phyloP scores from a whole-genome alignment of 2,797 vertebrate genomes.

The Acridotheres tristis region DNA sequence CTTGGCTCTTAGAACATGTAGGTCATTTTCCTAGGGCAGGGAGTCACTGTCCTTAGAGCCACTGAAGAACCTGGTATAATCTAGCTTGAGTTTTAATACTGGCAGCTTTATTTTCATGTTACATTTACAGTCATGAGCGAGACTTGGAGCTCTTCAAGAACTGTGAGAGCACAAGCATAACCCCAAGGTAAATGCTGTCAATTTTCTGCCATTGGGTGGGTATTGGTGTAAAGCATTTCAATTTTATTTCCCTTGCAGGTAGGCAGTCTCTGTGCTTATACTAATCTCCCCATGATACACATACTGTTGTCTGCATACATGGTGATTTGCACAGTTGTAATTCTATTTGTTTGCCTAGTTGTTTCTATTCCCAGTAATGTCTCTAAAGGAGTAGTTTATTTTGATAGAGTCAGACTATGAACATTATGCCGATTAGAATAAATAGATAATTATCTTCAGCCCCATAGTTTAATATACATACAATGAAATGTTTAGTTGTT shows the following conservation, averaged over 20 bases:
- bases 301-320: not conserved
- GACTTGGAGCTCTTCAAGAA: constrained; percentile 52
- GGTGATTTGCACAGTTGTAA: not conserved
- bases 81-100: constrained; percentile 41
- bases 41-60: constrained; percentile 30
- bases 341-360: not conserved
- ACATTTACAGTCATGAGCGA: constrained; percentile 34
- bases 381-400: not conserved
- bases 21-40: not conserved
- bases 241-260: constrained; percentile 32
- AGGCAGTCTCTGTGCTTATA: not conserved
- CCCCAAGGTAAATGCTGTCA: constrained; percentile 63
- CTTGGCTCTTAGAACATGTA: not conserved
- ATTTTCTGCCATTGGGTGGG: constrained; percentile 46
- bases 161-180: constrained; percentile 54
- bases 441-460: not conserved
- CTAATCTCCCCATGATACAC: not conserved
- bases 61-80: constrained; percentile 25
- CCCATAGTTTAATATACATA: not conserved
- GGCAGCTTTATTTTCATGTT: constrained; percentile 60
- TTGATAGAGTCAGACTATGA: not conserved
- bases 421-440: not conserved
- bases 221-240: not conserved
- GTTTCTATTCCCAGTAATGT: not conserved
- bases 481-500: not conserved